Base-by-base conservation (phyloP, 2,797 vertebrate genomes). In the Pangasius djambal region DNA sequence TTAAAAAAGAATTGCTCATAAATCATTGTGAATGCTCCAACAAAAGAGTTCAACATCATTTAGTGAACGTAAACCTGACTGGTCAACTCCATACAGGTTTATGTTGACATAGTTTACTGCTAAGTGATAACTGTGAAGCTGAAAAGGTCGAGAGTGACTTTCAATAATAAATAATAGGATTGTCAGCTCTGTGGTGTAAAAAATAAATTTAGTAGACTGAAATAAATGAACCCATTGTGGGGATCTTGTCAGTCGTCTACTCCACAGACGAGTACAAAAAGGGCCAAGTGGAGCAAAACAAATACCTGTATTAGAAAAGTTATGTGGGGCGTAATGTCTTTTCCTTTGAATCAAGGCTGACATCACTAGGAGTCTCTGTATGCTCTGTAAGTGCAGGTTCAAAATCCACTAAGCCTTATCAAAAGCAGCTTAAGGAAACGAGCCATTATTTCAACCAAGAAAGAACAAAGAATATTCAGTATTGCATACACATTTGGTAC, bases 111-210 rank as follows among this genome's bases (percentile, higher is more conserved):
- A 44, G 28, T 85, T 63, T 65, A 81, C 3, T 83, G 59, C 40
- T 5, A 28, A 18, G 7, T 67, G 3, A 67, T 13, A 50, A 31
- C 78, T 22, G 65, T n/a, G 67, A 65, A 78, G 34, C 44, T 61
- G 28, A 59, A 79, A 78, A 81, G 44, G 70, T 67, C 79, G 40
- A n/a, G 81, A 59, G 81, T 22, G 44, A 69, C 50, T 12, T 13
- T 44, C 15, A 67, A 57, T 69, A 69, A 88, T 34, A 85, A 84
- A 77, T 37, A 72, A 86, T 31, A 86, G 74, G 55, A 59, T 28
- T 83, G 61, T 88, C 61, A 70, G 22, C 77, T 85, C 83, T 79
- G n/a, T 55, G n/a, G 44, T 65, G 40, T 72, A 20, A 88, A 88
- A 88, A 88, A 84, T n/a, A 13, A 75, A 52, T 75, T 77, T 70